Percentiles rank a stretch among this genome's conserved stretches.
phyloP scores from a whole-genome alignment of 2,113 vertebrate genomes.

The Semnornis frantzii region DNA sequence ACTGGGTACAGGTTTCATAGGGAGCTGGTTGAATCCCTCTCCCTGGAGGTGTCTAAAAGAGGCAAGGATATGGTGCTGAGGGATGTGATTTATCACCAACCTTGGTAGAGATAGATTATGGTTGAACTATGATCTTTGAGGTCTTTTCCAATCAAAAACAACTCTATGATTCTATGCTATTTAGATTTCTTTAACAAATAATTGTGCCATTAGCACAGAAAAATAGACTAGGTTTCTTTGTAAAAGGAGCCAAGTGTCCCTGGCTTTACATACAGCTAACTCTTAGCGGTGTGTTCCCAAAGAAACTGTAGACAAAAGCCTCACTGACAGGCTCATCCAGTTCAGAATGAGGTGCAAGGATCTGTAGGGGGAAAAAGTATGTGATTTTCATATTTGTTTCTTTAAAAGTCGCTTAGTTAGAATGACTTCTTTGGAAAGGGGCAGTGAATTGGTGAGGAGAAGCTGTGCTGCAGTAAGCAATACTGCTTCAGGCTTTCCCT shows the following conservation, averaged over 20 bases:
- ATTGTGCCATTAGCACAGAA: background rate
- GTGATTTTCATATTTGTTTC: background rate
- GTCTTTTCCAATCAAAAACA: too few relatives aligned
- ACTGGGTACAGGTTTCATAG: too few relatives aligned
- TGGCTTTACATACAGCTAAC: background rate
- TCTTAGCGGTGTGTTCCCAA: background rate
- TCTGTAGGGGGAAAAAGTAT: background rate
- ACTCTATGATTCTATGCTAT: background rate
- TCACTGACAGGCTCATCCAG: background rate
- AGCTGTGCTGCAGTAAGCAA: background rate
- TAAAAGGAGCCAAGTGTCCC: background rate
- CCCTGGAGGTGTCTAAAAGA: too few relatives aligned
- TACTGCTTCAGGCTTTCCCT: background rate
- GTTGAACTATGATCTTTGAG: too few relatives aligned
- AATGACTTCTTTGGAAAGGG: background rate
- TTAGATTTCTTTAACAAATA: background rate
- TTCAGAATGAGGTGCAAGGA: background rate
- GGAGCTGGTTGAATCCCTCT: too few relatives aligned
- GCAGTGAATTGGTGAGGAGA: background rate
- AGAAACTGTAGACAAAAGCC: background rate
- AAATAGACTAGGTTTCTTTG: background rate
- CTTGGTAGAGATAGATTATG: too few relatives aligned
- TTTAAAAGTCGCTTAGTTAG: background rate
- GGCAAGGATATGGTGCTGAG: too few relatives aligned
- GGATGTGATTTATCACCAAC: too few relatives aligned